Evolutionary conservation across 2,888 invertebrate species (phyloP).

Genomic region (Nematopogon swammerdamellus): DNA sequence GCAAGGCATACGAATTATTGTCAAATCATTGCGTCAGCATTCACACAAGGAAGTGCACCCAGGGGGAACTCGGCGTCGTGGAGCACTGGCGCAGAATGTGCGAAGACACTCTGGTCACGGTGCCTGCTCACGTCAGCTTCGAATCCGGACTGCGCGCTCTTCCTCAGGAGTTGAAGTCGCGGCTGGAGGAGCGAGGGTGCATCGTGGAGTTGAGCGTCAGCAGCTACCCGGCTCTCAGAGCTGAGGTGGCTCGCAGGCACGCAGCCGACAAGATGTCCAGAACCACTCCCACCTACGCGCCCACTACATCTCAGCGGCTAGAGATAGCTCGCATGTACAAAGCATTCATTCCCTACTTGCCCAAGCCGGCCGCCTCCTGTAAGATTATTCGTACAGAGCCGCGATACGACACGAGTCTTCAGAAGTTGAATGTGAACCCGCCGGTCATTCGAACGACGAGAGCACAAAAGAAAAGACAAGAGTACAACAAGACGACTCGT

Average conservation of each 20-base stretch:
- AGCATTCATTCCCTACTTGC: slow-evolving; percentile 32
- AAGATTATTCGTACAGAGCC: slow-evolving; percentile 16
- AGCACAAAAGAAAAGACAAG: slow-evolving; percentile 41
- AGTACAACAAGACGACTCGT: slow-evolving; percentile 25
- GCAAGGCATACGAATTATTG: slow-evolving; percentile 67
- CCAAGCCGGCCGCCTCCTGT: slow-evolving; percentile 18
- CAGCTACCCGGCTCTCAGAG: slow-evolving; percentile 14
- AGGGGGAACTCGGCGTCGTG: slow-evolving; percentile 24
- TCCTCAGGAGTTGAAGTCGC: slow-evolving; percentile 29
- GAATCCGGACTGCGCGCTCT: slow-evolving; percentile 33
- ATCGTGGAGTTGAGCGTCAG: slow-evolving; percentile 23
- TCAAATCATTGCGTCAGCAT: slow-evolving; percentile 21
- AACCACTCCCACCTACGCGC: slow-evolving; percentile 12
- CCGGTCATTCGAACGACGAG: slow-evolving; percentile 37
- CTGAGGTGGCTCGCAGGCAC: slow-evolving; percentile 3
- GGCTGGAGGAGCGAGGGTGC: slow-evolving; percentile 31
- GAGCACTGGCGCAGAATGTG: slow-evolving; percentile 29
- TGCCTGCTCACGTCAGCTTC: slow-evolving; percentile 27
- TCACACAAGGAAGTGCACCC: slow-evolving; percentile 17
- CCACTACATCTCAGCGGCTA: slow-evolving; percentile 18
- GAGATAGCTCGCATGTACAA: slow-evolving; percentile 35
- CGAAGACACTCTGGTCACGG: slow-evolving; percentile 30
- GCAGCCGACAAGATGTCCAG: slow-evolving; percentile 19
- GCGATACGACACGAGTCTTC: slow-evolving; percentile 17
- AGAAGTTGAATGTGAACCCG: slow-evolving; percentile 16